Evolutionary conservation across 2,113 vertebrate species (phyloP).

Genomic region (Ifrita kowaldi): DNA sequence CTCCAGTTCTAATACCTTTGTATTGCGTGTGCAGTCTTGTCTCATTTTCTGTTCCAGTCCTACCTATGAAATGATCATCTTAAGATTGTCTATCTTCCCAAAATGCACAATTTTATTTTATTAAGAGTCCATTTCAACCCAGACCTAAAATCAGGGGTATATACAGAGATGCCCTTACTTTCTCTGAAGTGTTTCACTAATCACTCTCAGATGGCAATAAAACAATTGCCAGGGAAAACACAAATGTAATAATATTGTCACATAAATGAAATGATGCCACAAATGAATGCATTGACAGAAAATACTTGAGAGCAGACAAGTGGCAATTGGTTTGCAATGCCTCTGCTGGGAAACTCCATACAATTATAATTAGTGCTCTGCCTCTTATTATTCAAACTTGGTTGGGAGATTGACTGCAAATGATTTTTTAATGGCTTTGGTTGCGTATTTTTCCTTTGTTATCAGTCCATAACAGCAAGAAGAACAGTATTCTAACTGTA

Average conservation of each 20-base stretch:
- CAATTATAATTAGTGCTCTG: slow-evolving; percentile 32
- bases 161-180: background rate
- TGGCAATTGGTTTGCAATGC: slow-evolving; percentile 48
- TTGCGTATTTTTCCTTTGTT: slow-evolving; percentile 61
- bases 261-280: slow-evolving; percentile 38
- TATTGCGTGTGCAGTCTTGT: background rate
- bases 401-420: slow-evolving; percentile 31
- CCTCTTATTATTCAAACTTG: slow-evolving; percentile 42
- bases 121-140: background rate
- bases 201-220: slow-evolving; percentile 21
- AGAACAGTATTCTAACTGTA: slow-evolving; percentile 20
- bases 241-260: slow-evolving; percentile 29
- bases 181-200: background rate
- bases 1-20: background rate
- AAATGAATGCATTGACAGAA: slow-evolving; percentile 43
- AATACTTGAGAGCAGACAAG: slow-evolving; percentile 48
- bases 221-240: slow-evolving; percentile 46
- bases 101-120: background rate
- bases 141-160: background rate
- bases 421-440: slow-evolving; percentile 52
- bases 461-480: slow-evolving; percentile 54
- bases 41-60: background rate
- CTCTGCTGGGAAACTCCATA: slow-evolving; percentile 56
- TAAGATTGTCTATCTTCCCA: background rate
- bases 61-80: background rate